Base-by-base conservation (phyloP, 2,797 vertebrate genomes). In the Siniperca obscura region DNA sequence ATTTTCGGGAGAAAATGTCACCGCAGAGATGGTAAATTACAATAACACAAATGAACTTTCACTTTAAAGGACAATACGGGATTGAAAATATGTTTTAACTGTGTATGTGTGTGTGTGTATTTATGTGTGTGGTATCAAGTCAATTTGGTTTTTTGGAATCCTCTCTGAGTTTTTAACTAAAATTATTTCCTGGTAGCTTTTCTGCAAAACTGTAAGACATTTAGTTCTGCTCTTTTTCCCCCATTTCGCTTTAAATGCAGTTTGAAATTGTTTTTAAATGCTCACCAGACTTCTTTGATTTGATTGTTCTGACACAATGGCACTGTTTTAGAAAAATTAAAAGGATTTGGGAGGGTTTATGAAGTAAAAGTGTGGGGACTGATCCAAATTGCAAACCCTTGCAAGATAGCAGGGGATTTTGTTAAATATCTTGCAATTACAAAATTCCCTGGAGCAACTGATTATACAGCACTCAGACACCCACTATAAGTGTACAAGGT, bases 1-100 rank as follows among this genome's bases (percentile, higher is more conserved):
- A 76, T 89, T 86, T 81, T 81, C 70, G 3, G 67, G 48, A 81
- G 88, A 86, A 95, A 95, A 94, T 95, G 93, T 94, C 94, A 94
- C 71, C 60, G 48, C 52, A 61, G 72, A 85, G 85, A 86, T 62
- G 72, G 76, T 81, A 87, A 89, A 90, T 91, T 87, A 87, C 86
- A 91, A 90, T 76, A 90, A 84, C 85, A 87, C 80, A 84, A 90
- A 92, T 92, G 82, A 94, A 91, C 92, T 91, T 94, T 91, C 66
- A 74, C 86, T 88, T 86, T 89, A 88, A 91, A 91, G 91, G 89
- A 93, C 85, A 89, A 61, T 65, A 76, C 4, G 2, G 55, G 70
- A 91, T 84, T 90, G 85, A 85, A 87, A 88, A 86, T 14, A 79
- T 77, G 81, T 87, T 87, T 92, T 79, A 70, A 67, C 48, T 74